Base-by-base conservation (phyloP, 2,113 vertebrate genomes). In the Apteryx mantelli region DNA sequence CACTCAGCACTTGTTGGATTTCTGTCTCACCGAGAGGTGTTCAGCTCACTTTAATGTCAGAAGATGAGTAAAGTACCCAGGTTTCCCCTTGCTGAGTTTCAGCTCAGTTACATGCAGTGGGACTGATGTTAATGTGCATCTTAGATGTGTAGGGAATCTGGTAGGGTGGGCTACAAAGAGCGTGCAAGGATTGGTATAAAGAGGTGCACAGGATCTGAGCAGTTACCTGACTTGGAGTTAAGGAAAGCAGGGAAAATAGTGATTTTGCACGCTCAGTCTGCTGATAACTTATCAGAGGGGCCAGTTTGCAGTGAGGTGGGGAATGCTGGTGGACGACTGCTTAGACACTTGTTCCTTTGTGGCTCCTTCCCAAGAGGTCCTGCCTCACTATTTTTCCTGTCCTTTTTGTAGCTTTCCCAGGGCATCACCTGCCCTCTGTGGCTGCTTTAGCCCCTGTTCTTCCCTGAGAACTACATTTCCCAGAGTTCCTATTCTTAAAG, bases 381-480 rank as follows among this genome's bases (percentile, higher is more conserved):
- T 36, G 21, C 63, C 53, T 64, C 8, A 5, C 28, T 84, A 9
- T 12, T 94, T 68, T 65, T 40, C 32, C 17, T 28, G 48, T 17
- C 28, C 5, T 1, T 65, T 65, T 22, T 56, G 32, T 6, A 61
- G 74, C 38, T 73, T 12, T 86, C 18, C 5, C 26, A 42, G 44
- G 40, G 36, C 58, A 21, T 30, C 30, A 6, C 15, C 32, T 53
- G 75, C 52, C 30, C 46, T n/a, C 58, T 7, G 78, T 1, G 46
- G 44, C 38, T 19, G 52, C 44, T 69, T 5, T 24, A 77, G 71
- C 15, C 8, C 36, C 11, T 8, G 19, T 79, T 86, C 93, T 46
- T 88, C 44, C 1, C 30, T 19, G 40, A 11, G 68, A 88, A 96
- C 96, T 97, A 95, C 90, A 0, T 92, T 97, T 97, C 96, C 96